Base-by-base conservation (phyloP, 2,888 invertebrate genomes). In the Melanostoma scalare region DNA sequence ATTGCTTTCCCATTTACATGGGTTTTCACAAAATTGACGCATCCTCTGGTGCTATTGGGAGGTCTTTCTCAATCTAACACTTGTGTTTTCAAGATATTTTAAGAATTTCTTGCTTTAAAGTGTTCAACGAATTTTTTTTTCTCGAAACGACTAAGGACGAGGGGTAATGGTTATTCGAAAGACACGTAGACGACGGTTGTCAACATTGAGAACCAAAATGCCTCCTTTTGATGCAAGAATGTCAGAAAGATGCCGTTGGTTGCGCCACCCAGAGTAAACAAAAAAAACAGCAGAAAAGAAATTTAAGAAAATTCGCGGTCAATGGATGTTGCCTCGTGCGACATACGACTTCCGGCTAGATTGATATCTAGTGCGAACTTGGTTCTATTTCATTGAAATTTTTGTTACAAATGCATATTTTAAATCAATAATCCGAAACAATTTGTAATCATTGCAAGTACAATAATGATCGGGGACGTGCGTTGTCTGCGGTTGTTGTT, bases 291-390 rank as follows among this genome's bases (percentile, higher is more conserved):
- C 10, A 60, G 33, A 35, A 31, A 20, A 30, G 0, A 67, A 68
- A 46, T 42, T 53, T 71, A 36, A 56, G 38, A 67, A 38, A 74
- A 71, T 84, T 79, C 84, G 79, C 79, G 84, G 79, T 79, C 84
- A 79, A 67, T 84, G 75, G 60, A 84, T 84, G 74, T 65, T 79
- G 84, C 84, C 84, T 84, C 67, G 69, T 67, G 74, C 60, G 74
- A 84, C 84, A 75, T 65, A 61, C 53, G 55, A 84, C 84, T 84
- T 84, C 84, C 84, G 84, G 38, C 38, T 71, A 40, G 58, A 68
- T 63, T 38, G 78, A 82, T 69, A 20, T 20, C 20, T 61, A 77
- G 61, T 50, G 68, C 63, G 63, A 69, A 58, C 77, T 76, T 81
- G 79, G 69, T 75, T 58, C 6, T 40, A 38, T 77, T 72, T 67